These are phyloP conservation scores for Neolamprologus sp. DNA, from an alignment of 2,113 vertebrate genomes.

Conservation along the genomic window DNA sequence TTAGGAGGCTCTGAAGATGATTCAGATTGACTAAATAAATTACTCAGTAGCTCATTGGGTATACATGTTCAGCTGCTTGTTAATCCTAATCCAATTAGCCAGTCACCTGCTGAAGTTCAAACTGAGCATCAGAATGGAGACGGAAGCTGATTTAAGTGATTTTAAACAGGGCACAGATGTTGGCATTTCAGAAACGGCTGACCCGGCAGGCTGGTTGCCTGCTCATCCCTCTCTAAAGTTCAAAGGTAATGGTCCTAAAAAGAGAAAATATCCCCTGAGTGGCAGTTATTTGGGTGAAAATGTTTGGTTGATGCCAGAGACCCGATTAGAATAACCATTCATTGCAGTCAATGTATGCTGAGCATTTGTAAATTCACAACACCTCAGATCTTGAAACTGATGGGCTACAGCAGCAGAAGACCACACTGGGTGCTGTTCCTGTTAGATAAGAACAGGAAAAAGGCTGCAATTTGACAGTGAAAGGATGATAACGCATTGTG, in stretches of 20 bases:
- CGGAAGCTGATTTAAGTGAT: background rate
- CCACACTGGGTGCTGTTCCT: background rate
- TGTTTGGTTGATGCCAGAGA: background rate
- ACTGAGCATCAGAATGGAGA: background rate
- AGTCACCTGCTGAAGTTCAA: background rate
- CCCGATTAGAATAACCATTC: background rate
- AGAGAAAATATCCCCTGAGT: background rate
- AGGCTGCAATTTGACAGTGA: background rate
- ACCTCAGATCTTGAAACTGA: background rate
- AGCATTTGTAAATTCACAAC: background rate
- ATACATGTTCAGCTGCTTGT: background rate
- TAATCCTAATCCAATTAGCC: background rate
- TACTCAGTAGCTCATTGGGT: background rate
- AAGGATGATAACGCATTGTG: background rate
- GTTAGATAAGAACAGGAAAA: background rate
- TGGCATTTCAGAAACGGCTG: background rate
- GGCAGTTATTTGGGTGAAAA: background rate
- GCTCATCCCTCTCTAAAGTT: background rate
- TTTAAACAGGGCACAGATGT: background rate
- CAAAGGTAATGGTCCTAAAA: background rate
- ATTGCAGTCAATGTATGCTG: background rate
- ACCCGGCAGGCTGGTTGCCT: background rate
- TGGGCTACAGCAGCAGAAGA: background rate
- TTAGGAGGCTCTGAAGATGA: background rate
- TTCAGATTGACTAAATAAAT: background rate